Evolutionary conservation across 2,888 invertebrate species (phyloP).

Genomic region (Tetanocera ferruginea): DNA sequence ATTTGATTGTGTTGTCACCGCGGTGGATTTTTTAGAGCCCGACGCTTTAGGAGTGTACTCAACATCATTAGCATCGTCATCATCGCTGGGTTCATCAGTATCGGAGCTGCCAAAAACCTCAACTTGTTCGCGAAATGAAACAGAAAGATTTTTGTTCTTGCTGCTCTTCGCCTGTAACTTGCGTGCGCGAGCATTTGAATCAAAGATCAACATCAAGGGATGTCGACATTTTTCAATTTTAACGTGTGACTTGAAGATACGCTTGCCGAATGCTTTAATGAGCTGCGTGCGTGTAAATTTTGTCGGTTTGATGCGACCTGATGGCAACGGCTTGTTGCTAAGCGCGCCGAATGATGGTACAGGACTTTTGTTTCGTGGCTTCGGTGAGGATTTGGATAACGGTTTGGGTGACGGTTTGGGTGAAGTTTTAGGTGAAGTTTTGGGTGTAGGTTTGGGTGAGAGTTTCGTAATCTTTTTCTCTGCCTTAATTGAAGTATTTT

Average conservation of each 20-base stretch:
- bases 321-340: background rate
- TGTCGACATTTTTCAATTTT: slow-evolving; percentile 50
- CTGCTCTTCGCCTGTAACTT: slow-evolving; percentile 50
- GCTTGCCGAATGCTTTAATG: slow-evolving; percentile 49
- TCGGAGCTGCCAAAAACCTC: slow-evolving; percentile 59
- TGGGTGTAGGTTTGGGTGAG: too few species aligned
- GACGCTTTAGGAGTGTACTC: background rate
- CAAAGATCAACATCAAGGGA: slow-evolving; percentile 51
- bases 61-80: slow-evolving; percentile 12
- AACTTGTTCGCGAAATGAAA: slow-evolving; percentile 63
- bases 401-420: background rate
- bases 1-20: background rate
- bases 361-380: background rate
- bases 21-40: background rate
- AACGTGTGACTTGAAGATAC: slow-evolving; percentile 49
- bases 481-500: background rate
- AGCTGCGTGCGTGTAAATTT: slow-evolving; percentile 51
- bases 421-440: background rate
- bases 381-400: background rate
- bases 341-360: background rate
- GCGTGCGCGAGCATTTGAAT: slow-evolving; percentile 50
- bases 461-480: background rate
- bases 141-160: slow-evolving; percentile 57
- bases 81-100: slow-evolving; percentile 44
- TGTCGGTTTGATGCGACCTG: slow-evolving; percentile 44